Percentiles rank a stretch among this genome's conserved stretches.
Evolutionary conservation across 2,888 invertebrate genomes (phyloP).

Genomic region (Synanthedon vespiformis): DNA sequence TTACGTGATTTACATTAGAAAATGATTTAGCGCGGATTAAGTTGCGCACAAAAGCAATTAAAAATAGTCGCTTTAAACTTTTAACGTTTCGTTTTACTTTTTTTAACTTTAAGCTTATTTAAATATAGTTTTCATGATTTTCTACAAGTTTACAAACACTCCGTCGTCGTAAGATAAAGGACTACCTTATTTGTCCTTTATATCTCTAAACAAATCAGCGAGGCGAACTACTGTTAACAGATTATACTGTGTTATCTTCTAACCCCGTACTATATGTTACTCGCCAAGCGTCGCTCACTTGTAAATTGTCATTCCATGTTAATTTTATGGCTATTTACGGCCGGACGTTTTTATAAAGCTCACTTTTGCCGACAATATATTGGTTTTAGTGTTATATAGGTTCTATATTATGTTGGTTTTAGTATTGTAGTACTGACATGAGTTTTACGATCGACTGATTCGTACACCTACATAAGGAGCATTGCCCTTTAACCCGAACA

Average conservation of each 20-base stretch:
- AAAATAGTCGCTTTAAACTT: no score
- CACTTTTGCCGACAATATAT: slow-evolving; percentile 5
- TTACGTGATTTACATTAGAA: no score
- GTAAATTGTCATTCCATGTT: slow-evolving; percentile 49
- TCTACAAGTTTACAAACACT: no score
- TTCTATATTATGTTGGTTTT: slow-evolving; percentile 1
- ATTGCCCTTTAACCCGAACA: neutral
- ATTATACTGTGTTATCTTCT: neutral
- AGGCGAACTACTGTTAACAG: no score
- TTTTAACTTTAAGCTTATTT: no score
- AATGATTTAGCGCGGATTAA: no score
- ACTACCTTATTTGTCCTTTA: no score
- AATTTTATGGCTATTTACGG: slow-evolving; percentile 48
- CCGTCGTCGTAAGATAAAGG: no score
- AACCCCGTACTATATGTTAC: neutral
- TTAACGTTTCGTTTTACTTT: no score
- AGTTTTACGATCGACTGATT: neutral
- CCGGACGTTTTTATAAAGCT: slow-evolving; percentile 21
- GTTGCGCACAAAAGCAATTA: no score
- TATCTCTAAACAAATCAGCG: no score
- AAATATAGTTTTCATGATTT: no score
- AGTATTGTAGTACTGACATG: neutral
- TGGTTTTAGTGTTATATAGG: slow-evolving; percentile 2
- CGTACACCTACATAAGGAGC: neutral
- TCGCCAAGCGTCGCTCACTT: slow-evolving; percentile 10